Base-by-base conservation (phyloP, 2,888 invertebrate species). In the Isoperla grammatica region DNA sequence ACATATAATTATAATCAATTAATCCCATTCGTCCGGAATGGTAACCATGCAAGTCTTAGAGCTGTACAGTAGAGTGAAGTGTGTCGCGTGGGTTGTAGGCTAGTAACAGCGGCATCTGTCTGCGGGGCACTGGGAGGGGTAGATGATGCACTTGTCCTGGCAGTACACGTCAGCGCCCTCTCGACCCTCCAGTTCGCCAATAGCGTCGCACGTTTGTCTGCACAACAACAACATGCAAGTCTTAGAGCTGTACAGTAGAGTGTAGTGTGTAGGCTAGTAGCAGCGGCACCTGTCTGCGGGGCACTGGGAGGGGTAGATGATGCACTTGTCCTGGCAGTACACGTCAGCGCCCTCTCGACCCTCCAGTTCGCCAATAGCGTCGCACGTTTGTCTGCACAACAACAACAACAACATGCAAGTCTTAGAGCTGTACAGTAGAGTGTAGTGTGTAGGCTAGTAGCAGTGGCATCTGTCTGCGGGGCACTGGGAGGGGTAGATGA, bases 261-360 rank as follows among this genome's bases (percentile, higher is more conserved):
- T 90, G 83, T 8, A 39, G 13, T 12, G 1, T n/a, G 9, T 46
- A n/a, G 23, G 15, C 75, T 74, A 84, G 71, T 83, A 85, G 71
- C 89, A 89, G 65, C 79, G 80, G 73, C 93, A 93, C 71, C 86
- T 81, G 66, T 85, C 76, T 55, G 77, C 75, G 5, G 89, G 88
- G 68, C 90, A 90, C 62, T 79, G 77, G 0, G 88, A 83, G 4
- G 84, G 85, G 72, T 88, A 87, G 46, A 87, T 86, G 65, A 94
- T 82, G 74, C 93, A 94, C 68, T 87, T 82, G 73, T 93, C 91
- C 81, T 90, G 84, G 72, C 93, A 94, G 72, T 89, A 88, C 22
- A 88, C 85, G 68, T 90, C 90, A 0, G 91, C 90, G 6, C 4
- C 8, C 29, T 29, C 5, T 85, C 76, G 54, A 77, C 75, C 91